Evolutionary conservation across 2,888 invertebrate species (phyloP), one percentile per base, ranked within the genome.

Genomic region (Mamestra brassicae): DNA sequence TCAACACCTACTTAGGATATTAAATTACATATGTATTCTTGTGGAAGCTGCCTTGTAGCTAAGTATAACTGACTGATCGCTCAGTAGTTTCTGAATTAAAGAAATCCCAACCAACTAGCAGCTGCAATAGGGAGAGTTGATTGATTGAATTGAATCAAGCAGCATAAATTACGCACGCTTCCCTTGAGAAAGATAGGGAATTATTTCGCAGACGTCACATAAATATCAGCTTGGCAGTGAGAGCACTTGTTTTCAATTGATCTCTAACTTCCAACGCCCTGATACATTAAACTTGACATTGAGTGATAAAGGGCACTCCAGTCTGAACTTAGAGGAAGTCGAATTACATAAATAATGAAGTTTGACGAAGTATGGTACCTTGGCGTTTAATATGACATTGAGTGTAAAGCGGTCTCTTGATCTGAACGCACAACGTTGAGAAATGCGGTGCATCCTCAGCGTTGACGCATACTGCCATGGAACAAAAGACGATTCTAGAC

Each of bases 171-270:
- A 67, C 7, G 15, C 3, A 15, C 13, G 10, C 42, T 73, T 73
- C 47, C 34, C 47, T 34, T 50, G 36, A 17, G 4, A 34, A 63
- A 38, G 47, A 26, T 26, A 17, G 10, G 13, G 17, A 52, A 81
- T 60, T 58, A 26, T 60, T 54, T 63, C 54, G 15, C 34, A 75
- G 34, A 75, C 38, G 47, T 60, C n/a, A 81, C 54, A 38, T 47
- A 36, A 45, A 52, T 72, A 65, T 64, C 52, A 57, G 17, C 26
- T 11, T 45, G 54, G 47, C 34, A 42, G 45, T 45, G 26, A 80
- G 26, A 58, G 36, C 73, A 68, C 67, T 80, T 83, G 52, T 57
- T 73, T 83, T 58, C 80, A 84, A 80, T 84, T 84, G 80, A 57
- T 63, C 47, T 62, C 10, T 58, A 58, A 83, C 66, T 67, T 58